Evolutionary conservation across 2,797 vertebrate genomes (phyloP).

Genomic region (Trichosurus vulpecula): DNA sequence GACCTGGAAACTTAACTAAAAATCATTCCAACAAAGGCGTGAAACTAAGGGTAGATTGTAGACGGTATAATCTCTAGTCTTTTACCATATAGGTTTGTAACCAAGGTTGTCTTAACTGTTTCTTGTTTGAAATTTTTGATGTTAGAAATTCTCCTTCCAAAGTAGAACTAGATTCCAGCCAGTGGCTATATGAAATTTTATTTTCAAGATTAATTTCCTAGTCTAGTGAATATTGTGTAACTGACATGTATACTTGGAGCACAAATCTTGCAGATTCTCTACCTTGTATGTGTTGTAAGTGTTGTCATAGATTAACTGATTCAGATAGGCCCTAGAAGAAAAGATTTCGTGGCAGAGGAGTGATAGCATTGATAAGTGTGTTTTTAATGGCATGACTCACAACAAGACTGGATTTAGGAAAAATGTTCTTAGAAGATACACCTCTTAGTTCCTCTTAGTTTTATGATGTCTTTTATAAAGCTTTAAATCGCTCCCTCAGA

Average conservation of each 20-base stretch:
- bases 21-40: neutral
- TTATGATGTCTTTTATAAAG: conserved; percentile 17
- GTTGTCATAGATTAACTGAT: conserved; percentile 33
- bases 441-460: conserved; percentile 40
- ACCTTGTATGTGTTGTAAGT: neutral
- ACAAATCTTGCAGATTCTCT: neutral
- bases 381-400: conserved; percentile 50
- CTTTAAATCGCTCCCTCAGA: conserved; percentile 36
- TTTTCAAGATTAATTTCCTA: conserved; percentile 12
- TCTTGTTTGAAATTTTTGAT: neutral
- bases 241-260: neutral
- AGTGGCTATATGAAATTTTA: neutral
- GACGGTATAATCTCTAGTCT: neutral
- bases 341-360: conserved; percentile 15
- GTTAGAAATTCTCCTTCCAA: conserved; percentile 48
- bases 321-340: neutral
- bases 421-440: conserved; percentile 37
- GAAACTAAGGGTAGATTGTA: neutral
- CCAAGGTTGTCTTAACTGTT: neutral
- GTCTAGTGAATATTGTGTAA: neutral
- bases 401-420: neutral
- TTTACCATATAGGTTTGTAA: neutral
- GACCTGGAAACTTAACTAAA: neutral
- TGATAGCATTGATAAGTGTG: neutral
- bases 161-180: conserved; percentile 9